These are phyloP conservation scores for Pseudotriccus pelzelni DNA, from an alignment of 2,797 vertebrate species.

Conservation along the genomic window DNA sequence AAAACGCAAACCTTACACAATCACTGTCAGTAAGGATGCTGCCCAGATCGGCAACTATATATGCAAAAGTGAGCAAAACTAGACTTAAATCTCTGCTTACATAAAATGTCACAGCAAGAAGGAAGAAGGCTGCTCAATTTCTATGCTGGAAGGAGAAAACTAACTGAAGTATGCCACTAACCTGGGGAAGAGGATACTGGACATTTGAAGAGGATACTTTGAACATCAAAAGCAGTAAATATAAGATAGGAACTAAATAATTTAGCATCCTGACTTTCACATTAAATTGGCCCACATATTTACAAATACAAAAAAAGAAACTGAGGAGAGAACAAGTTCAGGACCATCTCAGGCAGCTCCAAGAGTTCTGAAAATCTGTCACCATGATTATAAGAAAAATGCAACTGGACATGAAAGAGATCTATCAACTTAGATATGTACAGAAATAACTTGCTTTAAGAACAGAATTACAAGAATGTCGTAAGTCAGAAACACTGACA, in stretches of 20 bases:
- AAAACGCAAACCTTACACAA: not conserved
- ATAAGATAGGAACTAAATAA: not conserved
- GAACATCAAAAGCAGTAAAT: not conserved
- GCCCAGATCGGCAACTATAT: not conserved
- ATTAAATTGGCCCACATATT: not conserved
- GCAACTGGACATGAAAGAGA: rapidly evolving
- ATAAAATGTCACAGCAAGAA: not conserved
- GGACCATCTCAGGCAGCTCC: not conserved
- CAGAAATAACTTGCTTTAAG: not conserved
- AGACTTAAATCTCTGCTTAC: not conserved
- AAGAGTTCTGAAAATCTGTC: not conserved
- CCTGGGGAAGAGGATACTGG: not conserved
- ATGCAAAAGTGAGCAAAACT: not conserved
- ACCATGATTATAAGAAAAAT: not conserved
- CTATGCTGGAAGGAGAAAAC: not conserved
- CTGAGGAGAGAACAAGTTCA: not conserved
- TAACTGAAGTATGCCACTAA: not conserved
- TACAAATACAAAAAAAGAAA: not conserved
- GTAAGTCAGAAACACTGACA: not conserved
- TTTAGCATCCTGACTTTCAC: not conserved
- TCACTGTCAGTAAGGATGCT: not conserved
- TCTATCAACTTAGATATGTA: not conserved
- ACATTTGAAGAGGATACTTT: not conserved
- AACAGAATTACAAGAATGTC: not conserved
- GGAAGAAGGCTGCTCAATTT: not conserved